Base-by-base conservation (phyloP, 2,113 vertebrate species). In the Platysteira castanea region DNA sequence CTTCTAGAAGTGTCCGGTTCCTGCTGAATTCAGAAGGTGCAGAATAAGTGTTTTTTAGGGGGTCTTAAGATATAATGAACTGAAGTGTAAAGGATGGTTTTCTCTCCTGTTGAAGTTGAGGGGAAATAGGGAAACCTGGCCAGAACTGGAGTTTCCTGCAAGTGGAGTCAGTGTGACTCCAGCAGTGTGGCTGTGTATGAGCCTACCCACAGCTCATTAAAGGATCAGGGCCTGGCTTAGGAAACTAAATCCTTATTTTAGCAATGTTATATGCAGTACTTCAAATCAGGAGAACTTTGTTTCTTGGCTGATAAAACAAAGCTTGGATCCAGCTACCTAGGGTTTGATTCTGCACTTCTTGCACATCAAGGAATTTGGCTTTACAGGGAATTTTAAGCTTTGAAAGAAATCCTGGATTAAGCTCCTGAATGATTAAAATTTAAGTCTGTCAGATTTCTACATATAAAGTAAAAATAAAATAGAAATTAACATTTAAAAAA, bases 401-500 rank as follows among this genome's bases (percentile, higher is more conserved):
- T 96, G 92, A 95, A 96, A 96, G 92, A 90, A 95, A 93, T 82
- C 83, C 46, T 78, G 83, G 86, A 90, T 96, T 95, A 95, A 87
- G 86, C 41, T 93, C 49, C 60, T 68, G 86, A 88, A 92, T 96
- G 95, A 95, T 97, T 96, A 96, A 97, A 96, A 94, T 94, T 71
- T 94, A 95, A 93, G 69, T 91, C 94, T 95, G 86, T 91, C 91
- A 97, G 82, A 89, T 93, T 92, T 93, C 82, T 90, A 96, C 85
- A 69, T 84, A 91, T 84, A 71, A 90, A 95, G 78, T 95, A 93
- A 95, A 95, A 97, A 93, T 95, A 97, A 96, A 93, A 97, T 91
- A 93, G 94, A 97, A 95, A 97, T 96, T 97, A 97, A 94, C 93
- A 97, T 95, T 96, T 91, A 57, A 97, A 96, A 96, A 93, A 95